Percentiles rank a stretch among this genome's conserved stretches.
Conservation (phyloP, 2,888 invertebrate species). For the Microchrysa polita region DNA sequence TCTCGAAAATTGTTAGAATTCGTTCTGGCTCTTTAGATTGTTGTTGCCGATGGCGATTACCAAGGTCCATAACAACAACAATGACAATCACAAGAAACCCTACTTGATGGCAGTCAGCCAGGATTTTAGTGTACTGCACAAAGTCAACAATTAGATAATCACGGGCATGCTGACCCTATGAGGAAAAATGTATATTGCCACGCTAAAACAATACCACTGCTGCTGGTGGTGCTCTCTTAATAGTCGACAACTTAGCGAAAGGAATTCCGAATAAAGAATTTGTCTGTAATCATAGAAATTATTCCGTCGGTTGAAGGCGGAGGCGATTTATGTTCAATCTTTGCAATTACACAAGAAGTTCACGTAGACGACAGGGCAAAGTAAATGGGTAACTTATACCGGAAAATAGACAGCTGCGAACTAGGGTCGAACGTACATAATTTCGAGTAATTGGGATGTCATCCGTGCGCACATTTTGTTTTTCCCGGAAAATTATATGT, state of each 20-base stretch:
- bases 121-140: conserved; percentile 11
- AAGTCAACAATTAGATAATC: conserved; percentile 26
- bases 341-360: background rate
- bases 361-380: background rate
- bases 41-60: background rate
- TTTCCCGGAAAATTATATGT: conserved; percentile 23
- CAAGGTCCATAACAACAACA: background rate
- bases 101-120: conserved; percentile 20
- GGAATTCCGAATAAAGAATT: conserved; percentile 13
- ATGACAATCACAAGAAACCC: background rate
- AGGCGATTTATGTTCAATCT: background rate
- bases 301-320: background rate
- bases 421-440: background rate
- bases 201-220: too few species aligned
- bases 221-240: conserved; percentile 16
- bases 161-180: background rate
- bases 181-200: too few species aligned
- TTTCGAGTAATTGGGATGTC: conserved; percentile 28
- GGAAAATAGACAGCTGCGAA: background rate
- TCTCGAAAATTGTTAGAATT: conserved; percentile 29
- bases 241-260: conserved; percentile 30
- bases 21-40: background rate
- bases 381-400: background rate
- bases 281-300: conserved; percentile 16
- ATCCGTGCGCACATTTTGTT: conserved; percentile 14